Evolutionary conservation across 2,797 vertebrate genomes (phyloP), one percentile per base, ranked within the genome.

Genomic region (Onychomys arenicola): DNA sequence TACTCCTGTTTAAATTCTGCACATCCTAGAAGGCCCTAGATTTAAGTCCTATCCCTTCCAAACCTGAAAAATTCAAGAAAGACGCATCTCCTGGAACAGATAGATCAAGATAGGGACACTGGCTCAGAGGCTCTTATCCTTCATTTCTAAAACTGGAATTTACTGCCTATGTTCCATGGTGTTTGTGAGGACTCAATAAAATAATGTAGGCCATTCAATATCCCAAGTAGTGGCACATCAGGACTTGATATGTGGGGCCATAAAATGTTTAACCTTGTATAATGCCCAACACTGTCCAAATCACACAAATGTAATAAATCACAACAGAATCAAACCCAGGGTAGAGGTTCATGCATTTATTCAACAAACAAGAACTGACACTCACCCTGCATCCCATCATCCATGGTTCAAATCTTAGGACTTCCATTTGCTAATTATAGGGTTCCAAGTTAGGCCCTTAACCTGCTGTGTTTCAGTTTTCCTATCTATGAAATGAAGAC

Each of bases 91-190:
- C 49, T 27, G 77, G 29, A 80, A 75, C 3, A 88, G 5, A 82
- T 13, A 71, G 59, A 95, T 69, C 34, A 73, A 83, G 69, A 92
- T 69, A 63, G 69, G 94, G 27, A 40, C 9, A 40, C 25, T 92
- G 43, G 21, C 29, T 97, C 55, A 49, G 17, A 37, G 9, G 61
- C 27, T 71, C 13, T 75, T 63, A 86, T 59, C 77, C 17, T 71
- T 94, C n/a, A 77, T 32, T 93, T 37, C 89, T n/a, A 94, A 92
- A 94, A 94, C 43, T 16, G 43, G 2, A 94, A 83, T 90, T 57
- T 65, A 82, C n/a, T 77, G 23, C 46, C 32, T 55, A 69, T 23
- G 25, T 40, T 81, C 17, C 61, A 40, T 12, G 8, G 16, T 32
- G 57, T 61, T 34, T 49, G 0, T 73, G 9, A 96, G 40, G 76